phyloP scores from a whole-genome alignment of 2,797 vertebrate species.

The Helostoma temminkii region DNA sequence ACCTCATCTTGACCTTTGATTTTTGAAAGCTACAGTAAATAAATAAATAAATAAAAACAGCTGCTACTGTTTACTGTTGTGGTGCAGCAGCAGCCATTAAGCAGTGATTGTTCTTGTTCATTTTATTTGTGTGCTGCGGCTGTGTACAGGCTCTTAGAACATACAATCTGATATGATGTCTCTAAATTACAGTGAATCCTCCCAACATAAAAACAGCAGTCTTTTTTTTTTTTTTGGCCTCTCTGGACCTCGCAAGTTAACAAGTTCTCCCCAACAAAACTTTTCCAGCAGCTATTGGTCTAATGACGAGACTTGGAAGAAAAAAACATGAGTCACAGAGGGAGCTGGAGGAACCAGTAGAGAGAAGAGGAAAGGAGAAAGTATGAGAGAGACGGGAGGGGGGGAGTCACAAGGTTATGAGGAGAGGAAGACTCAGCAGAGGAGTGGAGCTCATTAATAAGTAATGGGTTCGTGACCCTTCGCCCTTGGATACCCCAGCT shows the following conservation, averaged over 20 bases:
- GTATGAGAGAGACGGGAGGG: too few relatives aligned
- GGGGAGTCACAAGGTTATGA: conserved; percentile 43
- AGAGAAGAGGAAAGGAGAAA: background rate
- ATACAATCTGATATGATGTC: conserved; percentile 54
- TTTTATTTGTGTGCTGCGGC: conserved; percentile 25
- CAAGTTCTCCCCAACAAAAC: conserved; percentile 55
- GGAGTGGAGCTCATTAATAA: conserved; percentile 75
- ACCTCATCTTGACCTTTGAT: conserved; percentile 35
- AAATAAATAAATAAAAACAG: too few relatives aligned
- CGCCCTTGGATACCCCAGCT: conserved; percentile 58
- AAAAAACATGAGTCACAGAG: background rate
- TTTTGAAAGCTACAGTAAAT: background rate
- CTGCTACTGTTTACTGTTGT: conserved; percentile 27
- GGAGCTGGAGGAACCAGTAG: conserved; percentile 8
- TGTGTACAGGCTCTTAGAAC: conserved; percentile 21
- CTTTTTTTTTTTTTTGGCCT: conserved; percentile 62
- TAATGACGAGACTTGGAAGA: conserved; percentile 42
- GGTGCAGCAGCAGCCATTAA: conserved; percentile 39
- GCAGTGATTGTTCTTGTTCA: conserved; percentile 10
- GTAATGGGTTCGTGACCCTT: conserved; percentile 64
- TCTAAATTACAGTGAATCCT: conserved; percentile 58
- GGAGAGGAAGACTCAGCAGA: conserved; percentile 48
- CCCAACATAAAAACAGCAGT: conserved; percentile 45
- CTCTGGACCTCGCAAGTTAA: conserved; percentile 48
- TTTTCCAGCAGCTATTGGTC: conserved; percentile 40